Base-by-base conservation (phyloP, 2,113 vertebrate genomes). In the Odocoileus virginianus region DNA sequence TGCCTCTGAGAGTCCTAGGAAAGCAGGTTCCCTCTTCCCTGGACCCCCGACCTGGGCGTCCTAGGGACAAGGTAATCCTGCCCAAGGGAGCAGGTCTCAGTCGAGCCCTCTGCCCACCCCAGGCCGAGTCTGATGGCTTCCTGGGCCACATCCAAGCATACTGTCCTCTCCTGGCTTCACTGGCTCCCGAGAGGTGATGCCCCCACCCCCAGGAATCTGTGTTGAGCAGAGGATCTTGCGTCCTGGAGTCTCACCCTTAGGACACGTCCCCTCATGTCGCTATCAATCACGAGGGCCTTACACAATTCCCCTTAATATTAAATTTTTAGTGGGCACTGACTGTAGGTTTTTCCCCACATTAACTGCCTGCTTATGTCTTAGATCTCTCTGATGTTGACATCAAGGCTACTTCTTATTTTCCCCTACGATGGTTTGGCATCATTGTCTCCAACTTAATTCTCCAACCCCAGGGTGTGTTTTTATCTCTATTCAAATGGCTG, bases 241-340 rank as follows among this genome's bases (percentile, higher is more conserved):
- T 36, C 21, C 43, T 40, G 58, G 10, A 93, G 50, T 21, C 79
- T 88, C n/a, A 54, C 13, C 14, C 6, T 47, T n/a, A 87, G 74
- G 82, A 36, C 50, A 67, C 40, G 33, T 81, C 47, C 52, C 83
- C 52, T 78, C 12, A 13, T 55, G 57, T 86, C 91, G 60, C 76
- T 82, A 87, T 58, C 52, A 95, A 21, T 27, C 79, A 50, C 8
- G 82, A 91, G 91, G n/a, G 54, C 40, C 40, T 87, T 58, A 89
- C 6, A 58, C 3, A 86, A 94, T 81, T 50, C 5, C 60, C 58
- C 58, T 97, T 97, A 86, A 78, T 91, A 95, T 91, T 97, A 83
- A 55, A 47, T 13, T 88, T 97, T 85, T 91, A 97, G 40, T 94
- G 85, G 93, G 45, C 52, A 64, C n/a, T 97, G 91, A 87, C 58